Base-by-base conservation (phyloP, 2,888 invertebrate genomes). In the Morpho achilles region DNA sequence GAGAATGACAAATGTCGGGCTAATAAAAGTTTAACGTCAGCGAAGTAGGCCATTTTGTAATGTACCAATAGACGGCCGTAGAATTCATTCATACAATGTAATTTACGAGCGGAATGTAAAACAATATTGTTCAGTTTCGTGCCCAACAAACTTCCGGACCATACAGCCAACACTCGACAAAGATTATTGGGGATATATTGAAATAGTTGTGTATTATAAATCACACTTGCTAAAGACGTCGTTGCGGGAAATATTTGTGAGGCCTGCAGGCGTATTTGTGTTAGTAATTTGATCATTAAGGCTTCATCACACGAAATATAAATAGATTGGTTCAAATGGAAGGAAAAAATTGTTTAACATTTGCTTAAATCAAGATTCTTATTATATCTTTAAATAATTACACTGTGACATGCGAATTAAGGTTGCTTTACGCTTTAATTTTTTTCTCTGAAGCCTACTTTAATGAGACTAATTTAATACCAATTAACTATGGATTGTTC, bases 11-110 rank as follows among this genome's bases (percentile, higher is more conserved):
- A 52, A 52, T 52, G 52, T 45, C 39, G 52, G 32, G 32, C 44
- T 52, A 10, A 52, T 45, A 39, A 23, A 52, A 52, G 16, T 46
- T 40, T 16, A 10, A 53, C 16, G 45, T 53, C 53, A 53, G 32
- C 45, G 40, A 53, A 16, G 39, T 53, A 53, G 45, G 53, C 53
- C 52, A 52, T 10, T 52, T 45, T 40, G 45, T 45, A 39, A 39
- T 44, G 7, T 16, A 39, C 10, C 45, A 40, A 45, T 53, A 45
- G 10, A 50, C 10, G 40, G n/a, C 39, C 40, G 16, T 39, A 39
- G 44, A 53, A 10, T 59, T 59, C 64, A 66, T 63, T 64, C 53
- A 52, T 61, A 68, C 67, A 69, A 63, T 68, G 64, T 69, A 60
- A 55, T 68, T 69, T 50, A 58, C 49, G 62, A 63, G 55, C 63